Evolutionary conservation across 2,797 vertebrate genomes (phyloP).

Genomic region (Myripristis murdjan): DNA sequence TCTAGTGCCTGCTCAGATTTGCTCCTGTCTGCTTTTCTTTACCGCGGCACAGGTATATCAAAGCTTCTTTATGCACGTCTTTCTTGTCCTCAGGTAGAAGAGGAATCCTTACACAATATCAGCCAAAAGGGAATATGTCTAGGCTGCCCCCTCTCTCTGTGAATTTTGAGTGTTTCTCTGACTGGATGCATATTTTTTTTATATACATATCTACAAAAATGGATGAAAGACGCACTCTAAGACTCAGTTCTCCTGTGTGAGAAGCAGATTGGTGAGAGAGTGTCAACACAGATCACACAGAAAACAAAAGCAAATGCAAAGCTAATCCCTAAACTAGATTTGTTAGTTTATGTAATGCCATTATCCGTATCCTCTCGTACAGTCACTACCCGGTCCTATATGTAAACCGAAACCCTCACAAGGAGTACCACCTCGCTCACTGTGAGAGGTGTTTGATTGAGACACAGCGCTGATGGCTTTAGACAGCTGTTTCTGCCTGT

Average conservation of each 20-base stretch:
- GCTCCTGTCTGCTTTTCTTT: slow-evolving; percentile 44
- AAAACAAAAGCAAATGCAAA: not conserved
- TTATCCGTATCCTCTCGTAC: no score
- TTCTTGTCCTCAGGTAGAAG: slow-evolving; percentile 33
- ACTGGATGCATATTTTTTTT: not conserved
- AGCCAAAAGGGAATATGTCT: slow-evolving; percentile 26
- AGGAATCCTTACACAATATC: slow-evolving; percentile 54
- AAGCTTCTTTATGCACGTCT: slow-evolving; percentile 53
- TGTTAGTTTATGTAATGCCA: not conserved
- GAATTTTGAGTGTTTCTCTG: not conserved
- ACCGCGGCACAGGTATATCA: slow-evolving; percentile 56
- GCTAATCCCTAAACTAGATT: not conserved
- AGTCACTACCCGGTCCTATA: not conserved
- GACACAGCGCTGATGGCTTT: not conserved
- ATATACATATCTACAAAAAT: no score
- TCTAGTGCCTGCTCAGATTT: slow-evolving; percentile 35
- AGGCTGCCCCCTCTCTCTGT: not conserved
- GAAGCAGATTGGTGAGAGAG: not conserved
- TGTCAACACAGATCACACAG: not conserved
- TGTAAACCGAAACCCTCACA: not conserved
- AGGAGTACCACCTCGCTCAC: not conserved
- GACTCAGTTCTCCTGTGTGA: no score
- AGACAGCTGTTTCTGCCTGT: not conserved
- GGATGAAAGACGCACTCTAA: not conserved
- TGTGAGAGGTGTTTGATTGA: not conserved